Base-by-base conservation (phyloP, 2,797 vertebrate species). In the Galaxias olidus region DNA sequence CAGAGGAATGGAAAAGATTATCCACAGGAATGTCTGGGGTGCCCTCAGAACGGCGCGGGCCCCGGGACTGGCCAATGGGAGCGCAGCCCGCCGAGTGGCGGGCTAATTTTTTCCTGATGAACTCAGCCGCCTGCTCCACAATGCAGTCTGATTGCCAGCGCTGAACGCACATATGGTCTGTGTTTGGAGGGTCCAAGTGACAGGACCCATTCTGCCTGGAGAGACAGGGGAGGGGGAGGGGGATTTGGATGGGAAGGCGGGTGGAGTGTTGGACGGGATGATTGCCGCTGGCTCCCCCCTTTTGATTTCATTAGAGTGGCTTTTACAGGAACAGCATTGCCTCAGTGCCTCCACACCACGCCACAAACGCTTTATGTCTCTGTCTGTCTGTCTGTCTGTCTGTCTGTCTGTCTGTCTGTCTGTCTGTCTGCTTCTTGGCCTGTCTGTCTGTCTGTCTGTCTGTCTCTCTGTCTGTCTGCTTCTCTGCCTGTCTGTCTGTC, bases 41-140 rank as follows among this genome's bases (percentile, higher is more conserved):
- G 91, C 91, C 91, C 91, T 93, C 91, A 92, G n/a, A 93, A 92
- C 87, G 53, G 86, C 91, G 90, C 84, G 74, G 90, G 86, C 87
- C 77, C 75, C 77, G 61, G 80, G 78, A 81, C 81, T 77, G 83
- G 87, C 92, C 92, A 93, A 93, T 93, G 66, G 80, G 91, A 92
- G 83, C 43, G 81, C 75, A 67, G 80, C 82, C 80, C 75, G 82
- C 75, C 71, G 86, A 90, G 89, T 82, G 84, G 85, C 77, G 74
- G 88, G 89, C 89, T 93, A 93, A 93, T 93, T 92, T 92, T 91
- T 93, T 92, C 92, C 92, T 92, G 91, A 93, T 93, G 92, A 93
- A 92, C 90, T 89, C 91, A 90, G 89, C 90, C 87, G 89, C 88
- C 88, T 88, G 88, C 88, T 89, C 76, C 70, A 88, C 90, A 92